Conservation (phyloP, 2,113 vertebrate genomes). For the Hippopotamus amphibius region DNA sequence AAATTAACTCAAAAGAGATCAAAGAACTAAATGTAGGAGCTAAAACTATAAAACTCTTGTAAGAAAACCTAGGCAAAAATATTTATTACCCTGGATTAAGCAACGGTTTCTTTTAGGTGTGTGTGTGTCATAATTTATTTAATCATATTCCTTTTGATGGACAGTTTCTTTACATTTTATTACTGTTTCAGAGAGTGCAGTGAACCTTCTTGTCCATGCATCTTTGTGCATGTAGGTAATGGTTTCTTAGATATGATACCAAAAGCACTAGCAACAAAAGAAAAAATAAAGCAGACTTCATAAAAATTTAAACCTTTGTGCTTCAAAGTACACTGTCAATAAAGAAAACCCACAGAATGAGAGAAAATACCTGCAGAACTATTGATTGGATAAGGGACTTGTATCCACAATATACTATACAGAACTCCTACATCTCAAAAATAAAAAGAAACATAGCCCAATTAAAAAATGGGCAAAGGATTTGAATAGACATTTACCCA, state of each 20-base stretch:
- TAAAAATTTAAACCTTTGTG: neutral
- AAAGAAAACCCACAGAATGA: neutral
- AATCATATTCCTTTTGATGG: neutral
- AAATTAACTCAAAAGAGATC: slow-evolving; percentile 22
- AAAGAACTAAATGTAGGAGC: neutral
- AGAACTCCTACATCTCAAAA: neutral
- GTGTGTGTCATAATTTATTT: neutral
- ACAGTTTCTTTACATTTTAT: neutral
- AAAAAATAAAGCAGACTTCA: neutral
- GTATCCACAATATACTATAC: neutral
- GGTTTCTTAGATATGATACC: neutral
- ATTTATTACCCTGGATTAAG: neutral
- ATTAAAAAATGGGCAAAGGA: neutral
- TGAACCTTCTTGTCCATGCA: neutral
- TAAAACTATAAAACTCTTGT: neutral
- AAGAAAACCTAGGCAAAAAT: neutral
- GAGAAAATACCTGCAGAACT: neutral
- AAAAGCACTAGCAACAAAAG: neutral
- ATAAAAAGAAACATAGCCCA: neutral
- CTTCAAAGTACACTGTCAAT: neutral
- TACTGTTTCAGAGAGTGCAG: neutral
- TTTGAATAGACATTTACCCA: neutral
- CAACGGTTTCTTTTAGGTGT: neutral
- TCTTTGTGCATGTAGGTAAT: neutral
- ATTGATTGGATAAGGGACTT: neutral